Conservation (phyloP, 2,113 vertebrate species). For the Varanus komodoensis region DNA sequence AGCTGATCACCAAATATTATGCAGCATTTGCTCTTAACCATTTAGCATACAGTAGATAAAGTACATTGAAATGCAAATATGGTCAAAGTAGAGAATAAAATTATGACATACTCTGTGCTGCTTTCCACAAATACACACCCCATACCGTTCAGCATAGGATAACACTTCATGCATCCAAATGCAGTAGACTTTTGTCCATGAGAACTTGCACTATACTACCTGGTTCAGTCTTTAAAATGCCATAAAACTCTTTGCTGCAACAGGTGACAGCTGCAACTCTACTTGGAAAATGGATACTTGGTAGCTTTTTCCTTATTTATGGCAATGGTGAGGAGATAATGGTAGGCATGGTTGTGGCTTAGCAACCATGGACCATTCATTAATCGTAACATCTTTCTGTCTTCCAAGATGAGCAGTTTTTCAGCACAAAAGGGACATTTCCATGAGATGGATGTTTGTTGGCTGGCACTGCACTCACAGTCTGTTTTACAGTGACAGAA, state of each 20-base stretch:
- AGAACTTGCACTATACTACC: background rate
- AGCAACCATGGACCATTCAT: background rate
- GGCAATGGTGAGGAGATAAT: background rate
- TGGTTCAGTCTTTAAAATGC: background rate
- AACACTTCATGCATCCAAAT: no score
- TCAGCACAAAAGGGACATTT: background rate
- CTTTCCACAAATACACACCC: no score
- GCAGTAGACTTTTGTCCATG: background rate
- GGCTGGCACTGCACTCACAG: background rate
- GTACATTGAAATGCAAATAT: no score
- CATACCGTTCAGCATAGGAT: no score
- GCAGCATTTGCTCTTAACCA: no score
- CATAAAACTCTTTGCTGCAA: background rate
- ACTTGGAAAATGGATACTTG: background rate
- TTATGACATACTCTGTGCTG: no score
- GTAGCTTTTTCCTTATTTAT: background rate
- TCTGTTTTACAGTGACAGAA: background rate
- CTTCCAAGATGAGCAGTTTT: background rate
- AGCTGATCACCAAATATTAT: no score
- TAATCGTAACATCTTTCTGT: background rate
- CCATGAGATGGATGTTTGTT: background rate
- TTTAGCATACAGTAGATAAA: no score
- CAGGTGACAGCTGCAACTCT: background rate
- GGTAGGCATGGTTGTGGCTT: background rate
- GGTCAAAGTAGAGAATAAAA: no score